A percentile compares a stretch with the other conserved stretches of the same genome.
phyloP scores from a whole-genome alignment of 2,797 vertebrate species.

The Buphagus erythrorhynchus region DNA sequence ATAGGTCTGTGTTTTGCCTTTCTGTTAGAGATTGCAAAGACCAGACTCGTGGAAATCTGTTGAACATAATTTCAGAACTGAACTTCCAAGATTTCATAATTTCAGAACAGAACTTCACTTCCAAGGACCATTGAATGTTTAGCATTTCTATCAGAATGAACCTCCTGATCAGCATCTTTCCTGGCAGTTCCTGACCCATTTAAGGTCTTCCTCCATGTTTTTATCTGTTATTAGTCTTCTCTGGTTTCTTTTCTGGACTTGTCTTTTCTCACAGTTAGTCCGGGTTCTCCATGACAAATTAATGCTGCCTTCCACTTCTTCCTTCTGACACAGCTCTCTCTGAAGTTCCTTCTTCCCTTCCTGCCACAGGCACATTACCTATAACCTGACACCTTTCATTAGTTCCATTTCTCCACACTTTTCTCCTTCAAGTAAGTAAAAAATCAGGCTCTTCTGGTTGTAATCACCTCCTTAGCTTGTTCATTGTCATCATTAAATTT shows the following conservation, averaged over 20 bases:
- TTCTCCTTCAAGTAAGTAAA: background rate
- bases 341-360: background rate
- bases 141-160: background rate
- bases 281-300: background rate
- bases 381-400: background rate
- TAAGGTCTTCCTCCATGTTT: background rate
- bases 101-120: background rate
- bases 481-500: background rate
- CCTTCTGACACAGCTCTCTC: fast-evolving
- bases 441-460: background rate
- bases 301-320: background rate
- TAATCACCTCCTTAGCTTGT: background rate
- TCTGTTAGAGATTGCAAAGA: background rate
- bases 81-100: background rate
- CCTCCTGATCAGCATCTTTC: background rate
- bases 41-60: background rate
- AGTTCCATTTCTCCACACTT: background rate
- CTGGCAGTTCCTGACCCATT: background rate
- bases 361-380: background rate
- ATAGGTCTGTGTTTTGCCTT: background rate
- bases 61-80: background rate
- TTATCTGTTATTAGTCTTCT: background rate
- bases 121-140: background rate
- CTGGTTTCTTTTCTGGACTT: background rate
- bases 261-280: background rate